Percentiles rank a stretch among this genome's conserved stretches.
Evolutionary conservation across 2,113 vertebrate genomes (phyloP).

Genomic region (Xenopus tropicalis): DNA sequence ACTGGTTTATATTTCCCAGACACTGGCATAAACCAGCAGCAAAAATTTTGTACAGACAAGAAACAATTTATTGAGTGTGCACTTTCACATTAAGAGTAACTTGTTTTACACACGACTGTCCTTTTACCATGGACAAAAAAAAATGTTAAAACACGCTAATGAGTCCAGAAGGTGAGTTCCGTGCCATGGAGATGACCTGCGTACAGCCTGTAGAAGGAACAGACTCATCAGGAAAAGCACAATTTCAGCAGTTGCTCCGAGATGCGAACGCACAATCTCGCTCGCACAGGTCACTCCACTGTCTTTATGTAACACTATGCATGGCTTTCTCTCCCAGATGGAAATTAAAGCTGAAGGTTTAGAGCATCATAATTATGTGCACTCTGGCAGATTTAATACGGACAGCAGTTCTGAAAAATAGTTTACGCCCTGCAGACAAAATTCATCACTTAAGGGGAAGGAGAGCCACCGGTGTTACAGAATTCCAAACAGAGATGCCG

Average conservation of each 20-base stretch:
- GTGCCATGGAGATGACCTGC: not conserved
- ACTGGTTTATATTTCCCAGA: too few species aligned
- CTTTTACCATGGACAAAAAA: too few species aligned
- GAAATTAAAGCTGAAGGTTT: constrained; percentile 52
- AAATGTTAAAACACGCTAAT: too few species aligned
- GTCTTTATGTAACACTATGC: not conserved
- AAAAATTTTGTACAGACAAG: too few species aligned
- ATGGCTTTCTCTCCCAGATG: constrained; percentile 39
- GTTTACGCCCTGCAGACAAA: constrained; percentile 5
- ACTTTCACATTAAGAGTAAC: too few species aligned
- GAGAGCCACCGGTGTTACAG: not conserved
- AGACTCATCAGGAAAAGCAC: constrained; percentile 2
- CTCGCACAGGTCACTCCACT: not conserved
- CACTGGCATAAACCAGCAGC: too few species aligned
- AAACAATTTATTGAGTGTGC: too few species aligned
- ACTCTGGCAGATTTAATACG: constrained; percentile 9
- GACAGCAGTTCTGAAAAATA: not conserved
- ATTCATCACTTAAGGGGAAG: not conserved
- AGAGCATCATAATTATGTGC: constrained; percentile 45
- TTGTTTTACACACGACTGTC: too few species aligned
- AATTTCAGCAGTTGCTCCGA: not conserved
- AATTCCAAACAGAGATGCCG: not conserved
- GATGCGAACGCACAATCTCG: not conserved
- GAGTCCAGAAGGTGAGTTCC: too few species aligned
- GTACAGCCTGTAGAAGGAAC: not conserved